Conservation (phyloP, 2,888 invertebrate species). For the Clanis bilineata region DNA sequence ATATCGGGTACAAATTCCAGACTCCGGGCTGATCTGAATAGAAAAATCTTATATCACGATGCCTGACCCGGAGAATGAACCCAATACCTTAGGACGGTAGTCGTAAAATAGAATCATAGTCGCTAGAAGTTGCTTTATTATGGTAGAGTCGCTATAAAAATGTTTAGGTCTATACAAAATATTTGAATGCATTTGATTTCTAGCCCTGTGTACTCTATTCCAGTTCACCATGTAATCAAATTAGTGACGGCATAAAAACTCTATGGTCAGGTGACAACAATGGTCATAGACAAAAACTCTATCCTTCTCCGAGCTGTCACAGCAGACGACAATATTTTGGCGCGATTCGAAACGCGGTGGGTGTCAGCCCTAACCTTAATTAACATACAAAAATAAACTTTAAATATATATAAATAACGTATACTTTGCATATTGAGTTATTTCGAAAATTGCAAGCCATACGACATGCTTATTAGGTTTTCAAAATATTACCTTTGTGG, state of each 20-base stretch:
- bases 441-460: constrained; percentile 8
- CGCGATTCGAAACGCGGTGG: constrained; percentile 76
- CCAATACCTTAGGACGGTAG: too few species aligned
- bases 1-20: too few species aligned
- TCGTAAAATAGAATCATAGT: too few species aligned
- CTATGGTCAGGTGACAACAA: constrained; percentile 15
- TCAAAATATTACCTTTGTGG: constrained; percentile 41
- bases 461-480: constrained; percentile 4
- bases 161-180: too few species aligned
- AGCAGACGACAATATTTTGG: constrained; percentile 68
- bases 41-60: too few species aligned
- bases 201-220: background rate
- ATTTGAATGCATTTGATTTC: background rate
- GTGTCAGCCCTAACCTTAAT: constrained; percentile 29
- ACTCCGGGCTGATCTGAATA: too few species aligned
- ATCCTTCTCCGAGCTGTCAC: constrained; percentile 55
- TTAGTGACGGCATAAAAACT: constrained; percentile 9
- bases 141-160: too few species aligned
- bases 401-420: background rate
- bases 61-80: too few species aligned
- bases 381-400: background rate
- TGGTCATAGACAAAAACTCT: constrained; percentile 10
- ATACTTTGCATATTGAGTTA: background rate
- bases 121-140: too few species aligned
- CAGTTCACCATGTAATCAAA: background rate